These are phyloP conservation scores for Limnothrissa miodon DNA, from an alignment of 2,113 vertebrate species.

Conservation along the genomic window DNA sequence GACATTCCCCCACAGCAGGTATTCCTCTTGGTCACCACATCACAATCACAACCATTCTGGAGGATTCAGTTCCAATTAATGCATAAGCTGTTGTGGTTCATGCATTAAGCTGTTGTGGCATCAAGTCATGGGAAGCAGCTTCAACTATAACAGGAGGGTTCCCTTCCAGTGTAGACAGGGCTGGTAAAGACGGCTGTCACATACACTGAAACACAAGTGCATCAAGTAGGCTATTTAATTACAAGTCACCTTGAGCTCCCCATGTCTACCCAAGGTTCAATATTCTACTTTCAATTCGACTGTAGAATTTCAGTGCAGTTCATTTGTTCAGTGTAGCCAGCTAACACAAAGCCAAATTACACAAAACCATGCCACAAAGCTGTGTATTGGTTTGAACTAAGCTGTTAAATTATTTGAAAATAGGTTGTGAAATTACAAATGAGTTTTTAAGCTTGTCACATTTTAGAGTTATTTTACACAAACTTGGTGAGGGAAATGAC, in stretches of 20 bases:
- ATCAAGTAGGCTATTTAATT: not conserved
- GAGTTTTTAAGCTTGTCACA: not conserved
- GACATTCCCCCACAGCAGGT: not conserved
- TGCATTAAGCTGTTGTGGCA: too few relatives aligned
- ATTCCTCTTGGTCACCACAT: not conserved
- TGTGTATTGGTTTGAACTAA: not conserved
- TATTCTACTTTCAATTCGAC: not conserved
- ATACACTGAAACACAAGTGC: not conserved
- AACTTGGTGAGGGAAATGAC: not conserved
- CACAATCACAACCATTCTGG: not conserved
- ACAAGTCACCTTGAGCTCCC: not conserved
- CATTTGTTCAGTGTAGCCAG: too few relatives aligned
- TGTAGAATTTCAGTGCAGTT: too few relatives aligned
- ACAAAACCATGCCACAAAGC: not conserved
- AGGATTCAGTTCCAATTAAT: constrained; percentile 36
- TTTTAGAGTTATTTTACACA: not conserved
- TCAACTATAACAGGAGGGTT: not conserved
- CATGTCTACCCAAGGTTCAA: not conserved
- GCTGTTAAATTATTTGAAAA: not conserved
- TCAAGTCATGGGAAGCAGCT: not conserved
- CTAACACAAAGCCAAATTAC: not conserved
- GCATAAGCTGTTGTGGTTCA: constrained; percentile 26
- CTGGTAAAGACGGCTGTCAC: not conserved
- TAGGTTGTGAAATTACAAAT: not conserved
- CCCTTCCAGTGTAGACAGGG: not conserved